Evolutionary conservation across 2,888 invertebrate genomes (phyloP), one percentile per base, ranked within the genome.

Genomic region (Miltochrista miniata): DNA sequence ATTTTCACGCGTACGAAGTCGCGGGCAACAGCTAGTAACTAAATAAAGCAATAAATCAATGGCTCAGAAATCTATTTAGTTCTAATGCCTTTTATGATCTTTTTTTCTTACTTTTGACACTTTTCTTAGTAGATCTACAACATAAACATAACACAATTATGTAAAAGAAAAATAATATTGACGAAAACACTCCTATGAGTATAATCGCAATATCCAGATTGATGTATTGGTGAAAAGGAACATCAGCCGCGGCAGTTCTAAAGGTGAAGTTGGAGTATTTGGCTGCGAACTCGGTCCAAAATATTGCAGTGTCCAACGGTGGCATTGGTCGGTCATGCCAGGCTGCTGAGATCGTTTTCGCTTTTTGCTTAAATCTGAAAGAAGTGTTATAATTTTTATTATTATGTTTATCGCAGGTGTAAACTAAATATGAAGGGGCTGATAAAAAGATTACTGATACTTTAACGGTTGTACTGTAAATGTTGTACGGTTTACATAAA

Each of bases 241-340:
- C 90, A 51, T 92, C 92, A 0, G 93, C 93, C 1, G 93, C 93
- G 1, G 92, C 85, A 0, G 92, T 85, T 45, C 90, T 85, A 70
- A 92, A 85, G 1, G 78, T 82, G 30, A 82, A 74, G 53, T 93
- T 92, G 8, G 89, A 75, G 62, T 93, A 86, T 48, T 89, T 85
- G 7, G 93, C 93, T 0, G 93, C 93, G 67, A 92, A 94, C 71
- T 95, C 94, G 1, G 93, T 92, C 94, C 94, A 95, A 72, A 90
- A 94, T 10, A 93, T 75, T 1, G 94, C 94, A 0, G 93, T 92
- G 41, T 94, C 93, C 65, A 94, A 68, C 0, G 94, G 91, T 1
- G 92, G 79, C 70, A 93, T 71, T 0, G 93, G 94, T 13, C 94
- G 89, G 64, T 94, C 94, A 50, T 88, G 89, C 90, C 93, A 94